Conservation (phyloP, 2,888 invertebrate genomes). For the Panopea generosa region DNA sequence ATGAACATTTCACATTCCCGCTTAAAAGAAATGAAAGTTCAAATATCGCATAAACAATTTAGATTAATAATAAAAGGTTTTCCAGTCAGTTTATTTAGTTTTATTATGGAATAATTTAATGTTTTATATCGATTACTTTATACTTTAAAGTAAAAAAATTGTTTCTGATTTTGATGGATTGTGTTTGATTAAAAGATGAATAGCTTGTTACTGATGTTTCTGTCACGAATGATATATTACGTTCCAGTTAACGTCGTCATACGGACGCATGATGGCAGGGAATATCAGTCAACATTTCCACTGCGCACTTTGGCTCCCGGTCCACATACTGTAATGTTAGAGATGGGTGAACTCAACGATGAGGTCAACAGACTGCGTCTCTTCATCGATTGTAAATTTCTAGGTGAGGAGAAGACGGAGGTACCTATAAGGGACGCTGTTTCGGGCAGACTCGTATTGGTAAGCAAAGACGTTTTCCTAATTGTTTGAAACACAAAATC, state of each 20-base stretch:
- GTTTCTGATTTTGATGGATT: too few relatives aligned
- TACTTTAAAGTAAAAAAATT: too few relatives aligned
- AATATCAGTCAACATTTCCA: slow-evolving; percentile 72
- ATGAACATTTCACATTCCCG: too few relatives aligned
- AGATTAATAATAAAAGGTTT: too few relatives aligned
- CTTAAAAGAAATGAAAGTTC: too few relatives aligned
- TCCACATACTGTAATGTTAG: slow-evolving; percentile 67
- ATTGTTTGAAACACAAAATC: too few relatives aligned
- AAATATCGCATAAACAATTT: too few relatives aligned
- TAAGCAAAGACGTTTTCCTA: slow-evolving; percentile 45
- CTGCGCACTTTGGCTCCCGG: slow-evolving; percentile 61
- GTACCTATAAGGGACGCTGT: slow-evolving; percentile 74
- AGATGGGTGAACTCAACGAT: slow-evolving; percentile 70
- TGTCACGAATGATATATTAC: slow-evolving; percentile 21
- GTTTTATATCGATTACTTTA: too few relatives aligned
- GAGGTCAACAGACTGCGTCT: slow-evolving; percentile 71
- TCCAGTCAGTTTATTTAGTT: too few relatives aligned
- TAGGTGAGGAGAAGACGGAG: slow-evolving; percentile 74
- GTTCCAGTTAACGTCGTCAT: slow-evolving; percentile 71
- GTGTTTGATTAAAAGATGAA: too few relatives aligned
- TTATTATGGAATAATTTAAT: too few relatives aligned
- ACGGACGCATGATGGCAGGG: slow-evolving; percentile 68
- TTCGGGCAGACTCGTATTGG: slow-evolving; percentile 65
- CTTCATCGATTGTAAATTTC: slow-evolving; percentile 74
- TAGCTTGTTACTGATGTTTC: too few relatives aligned